Conservation (phyloP, 2,113 vertebrate genomes). For the Tiliqua scincoides region DNA sequence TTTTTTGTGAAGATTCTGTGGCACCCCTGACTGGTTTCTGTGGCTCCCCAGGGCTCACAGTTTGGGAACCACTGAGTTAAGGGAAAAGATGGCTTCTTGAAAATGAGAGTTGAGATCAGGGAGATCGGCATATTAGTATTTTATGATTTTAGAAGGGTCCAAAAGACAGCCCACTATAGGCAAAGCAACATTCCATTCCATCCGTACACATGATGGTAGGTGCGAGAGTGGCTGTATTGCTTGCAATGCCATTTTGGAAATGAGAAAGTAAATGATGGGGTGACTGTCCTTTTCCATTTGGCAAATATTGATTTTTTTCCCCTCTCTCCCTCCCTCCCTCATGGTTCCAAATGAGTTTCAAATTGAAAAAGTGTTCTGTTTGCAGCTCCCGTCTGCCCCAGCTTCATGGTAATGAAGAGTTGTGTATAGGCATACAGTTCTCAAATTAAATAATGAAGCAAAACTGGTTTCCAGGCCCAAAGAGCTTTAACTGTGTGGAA, state of each 20-base stretch:
- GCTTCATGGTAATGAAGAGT: not conserved
- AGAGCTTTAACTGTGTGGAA: rapidly evolving
- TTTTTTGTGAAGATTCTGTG: too few species aligned
- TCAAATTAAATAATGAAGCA: not conserved
- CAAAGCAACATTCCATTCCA: not conserved
- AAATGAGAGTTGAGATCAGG: not conserved
- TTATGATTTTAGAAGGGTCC: not conserved
- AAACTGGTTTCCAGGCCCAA: not conserved
- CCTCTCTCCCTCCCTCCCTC: not conserved
- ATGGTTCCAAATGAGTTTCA: not conserved
- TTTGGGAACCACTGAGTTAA: too few species aligned
- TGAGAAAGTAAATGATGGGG: not conserved
- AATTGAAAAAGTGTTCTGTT: not conserved
- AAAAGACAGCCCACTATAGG: not conserved
- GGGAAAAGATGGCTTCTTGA: not conserved
- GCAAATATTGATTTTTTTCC: not conserved
- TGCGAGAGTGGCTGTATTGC: too few species aligned
- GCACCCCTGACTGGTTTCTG: too few species aligned
- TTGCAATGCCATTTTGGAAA: not conserved
- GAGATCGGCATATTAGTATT: not conserved
- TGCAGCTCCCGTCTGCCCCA: not conserved
- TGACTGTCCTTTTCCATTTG: not conserved
- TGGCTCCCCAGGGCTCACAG: too few species aligned
- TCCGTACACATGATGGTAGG: not conserved
- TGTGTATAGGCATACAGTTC: not conserved